Base-by-base conservation (phyloP, 2,888 invertebrate species). In the Pachliopta kotzebuea region DNA sequence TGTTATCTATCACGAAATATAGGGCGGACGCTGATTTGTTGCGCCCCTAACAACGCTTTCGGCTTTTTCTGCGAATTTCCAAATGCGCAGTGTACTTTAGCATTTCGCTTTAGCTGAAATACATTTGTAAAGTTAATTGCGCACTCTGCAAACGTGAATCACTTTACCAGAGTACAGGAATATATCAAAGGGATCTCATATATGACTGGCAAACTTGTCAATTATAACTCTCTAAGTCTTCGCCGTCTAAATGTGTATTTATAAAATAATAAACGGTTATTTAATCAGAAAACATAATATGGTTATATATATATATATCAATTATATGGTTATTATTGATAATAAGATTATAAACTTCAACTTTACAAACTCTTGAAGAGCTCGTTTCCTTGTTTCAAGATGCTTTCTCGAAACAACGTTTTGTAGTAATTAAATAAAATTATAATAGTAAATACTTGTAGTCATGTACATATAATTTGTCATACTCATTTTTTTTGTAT, bases 11-110 rank as follows among this genome's bases (percentile, higher is more conserved):
- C 62, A 42, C 49, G 71, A 77, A 79, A 76, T 77, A 78, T 72
- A 74, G 70, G 65, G 63, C 61, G 67, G 74, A 77, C 78, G 73
- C 75, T 80, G 78, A 81, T 80, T 83, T 80, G 80, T 79, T 70
- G 71, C 74, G 71, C 70, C 70, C 72, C 74, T 71, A 75, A 73
- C 76, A 63, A 63, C 68, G 70, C 68, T 70, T 71, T 68, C 61
- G 49, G 55, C 63, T 56, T 69, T 68, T 60, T 69, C 49, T 63
- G 59, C 50, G 62, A 64, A 59, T 58, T 56, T 62, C 26, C 54
- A 42, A 57, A 64, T 37, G 65, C 54, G 53, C 57, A 54, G 58
- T 58, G 59, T 45, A 59, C 59, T 63, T 67, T 64, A 56, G 61
- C 37, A 56, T 62, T 64, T 67, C 64, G 58, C 58, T 67, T 67